Evolutionary conservation across 2,888 invertebrate species (phyloP).

Genomic region (Cenopis cana): DNA sequence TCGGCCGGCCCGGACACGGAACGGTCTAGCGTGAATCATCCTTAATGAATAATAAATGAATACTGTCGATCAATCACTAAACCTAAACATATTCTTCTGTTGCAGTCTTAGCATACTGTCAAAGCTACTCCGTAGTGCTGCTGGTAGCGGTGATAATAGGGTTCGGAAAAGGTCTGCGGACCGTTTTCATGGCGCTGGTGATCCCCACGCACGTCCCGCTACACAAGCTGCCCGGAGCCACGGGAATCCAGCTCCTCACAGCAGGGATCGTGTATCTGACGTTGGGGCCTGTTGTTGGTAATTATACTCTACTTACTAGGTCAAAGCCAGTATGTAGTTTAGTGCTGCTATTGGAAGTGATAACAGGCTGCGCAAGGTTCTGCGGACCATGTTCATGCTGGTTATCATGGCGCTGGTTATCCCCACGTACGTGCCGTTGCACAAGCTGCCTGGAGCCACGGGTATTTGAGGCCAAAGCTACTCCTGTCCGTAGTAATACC

Average conservation of each 20-base stretch:
- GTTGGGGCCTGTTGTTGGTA: slow-evolving; percentile 88
- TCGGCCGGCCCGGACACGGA: no score
- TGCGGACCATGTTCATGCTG: slow-evolving; percentile 90
- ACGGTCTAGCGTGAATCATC: no score
- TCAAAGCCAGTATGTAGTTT: slow-evolving; percentile 81
- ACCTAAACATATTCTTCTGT: slow-evolving; percentile 21
- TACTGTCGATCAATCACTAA: background rate
- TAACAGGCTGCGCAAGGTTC: slow-evolving; percentile 89
- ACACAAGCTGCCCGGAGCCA: slow-evolving; percentile 88
- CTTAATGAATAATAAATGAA: no score
- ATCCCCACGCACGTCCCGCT: slow-evolving; percentile 90
- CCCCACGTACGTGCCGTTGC: slow-evolving; percentile 88
- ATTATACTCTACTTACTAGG: slow-evolving; percentile 50
- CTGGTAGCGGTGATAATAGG: slow-evolving; percentile 87
- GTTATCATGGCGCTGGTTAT: slow-evolving; percentile 83
- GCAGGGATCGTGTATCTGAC: slow-evolving; percentile 87
- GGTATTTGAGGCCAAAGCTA: no score
- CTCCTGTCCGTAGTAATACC: no score
- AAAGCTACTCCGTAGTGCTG: slow-evolving; percentile 83
- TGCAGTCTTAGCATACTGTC: slow-evolving; percentile 86
- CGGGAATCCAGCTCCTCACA: slow-evolving; percentile 88
- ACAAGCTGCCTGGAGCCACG: slow-evolving; percentile 88
- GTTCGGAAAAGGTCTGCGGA: slow-evolving; percentile 88
- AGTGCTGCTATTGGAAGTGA: slow-evolving; percentile 85
- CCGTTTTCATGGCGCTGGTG: slow-evolving; percentile 90